Evolutionary conservation across 1,140 invertebrate genomes (phyloP).

Genomic region (Hestina assimilis): DNA sequence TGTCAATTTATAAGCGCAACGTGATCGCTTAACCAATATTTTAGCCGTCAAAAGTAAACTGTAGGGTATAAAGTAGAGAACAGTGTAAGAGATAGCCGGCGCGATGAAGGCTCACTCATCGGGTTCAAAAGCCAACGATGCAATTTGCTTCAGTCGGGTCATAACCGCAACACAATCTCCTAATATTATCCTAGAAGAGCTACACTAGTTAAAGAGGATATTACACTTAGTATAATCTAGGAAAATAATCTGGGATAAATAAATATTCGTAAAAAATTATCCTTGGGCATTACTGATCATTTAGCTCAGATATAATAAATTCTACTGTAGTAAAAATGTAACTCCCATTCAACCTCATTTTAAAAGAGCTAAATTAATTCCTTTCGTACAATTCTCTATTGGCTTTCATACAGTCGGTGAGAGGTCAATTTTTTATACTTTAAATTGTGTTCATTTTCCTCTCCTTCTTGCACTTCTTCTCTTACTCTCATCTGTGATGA

Average conservation of each 20-base stretch:
- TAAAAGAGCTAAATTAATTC: too few relatives aligned
- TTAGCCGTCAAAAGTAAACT: constrained; percentile 17
- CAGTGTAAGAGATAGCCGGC: constrained; percentile 10
- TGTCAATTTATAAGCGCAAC: neutral
- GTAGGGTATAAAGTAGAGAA: constrained; percentile 15
- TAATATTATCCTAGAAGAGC: neutral
- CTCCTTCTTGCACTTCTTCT: too few relatives aligned
- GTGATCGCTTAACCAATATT: constrained; percentile 6
- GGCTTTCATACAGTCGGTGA: too few relatives aligned
- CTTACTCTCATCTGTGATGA: too few relatives aligned
- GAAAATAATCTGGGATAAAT: neutral
- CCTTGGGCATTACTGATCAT: too few relatives aligned
- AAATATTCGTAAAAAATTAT: neutral
- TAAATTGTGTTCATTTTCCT: too few relatives aligned
- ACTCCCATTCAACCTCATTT: too few relatives aligned
- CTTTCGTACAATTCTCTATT: too few relatives aligned
- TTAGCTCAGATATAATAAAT: too few relatives aligned
- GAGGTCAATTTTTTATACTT: too few relatives aligned
- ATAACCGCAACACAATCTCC: constrained; percentile 8
- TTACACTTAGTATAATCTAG: neutral
- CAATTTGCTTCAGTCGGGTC: constrained; percentile 38
- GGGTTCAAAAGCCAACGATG: constrained; percentile 66
- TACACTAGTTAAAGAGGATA: neutral
- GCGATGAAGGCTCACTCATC: constrained; percentile 67
- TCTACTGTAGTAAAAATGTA: too few relatives aligned